Percentiles rank a stretch among this genome's conserved stretches.
These are phyloP conservation scores for Chunga burmeisteri DNA, from an alignment of 2,113 vertebrate species.

Conservation along the genomic window DNA sequence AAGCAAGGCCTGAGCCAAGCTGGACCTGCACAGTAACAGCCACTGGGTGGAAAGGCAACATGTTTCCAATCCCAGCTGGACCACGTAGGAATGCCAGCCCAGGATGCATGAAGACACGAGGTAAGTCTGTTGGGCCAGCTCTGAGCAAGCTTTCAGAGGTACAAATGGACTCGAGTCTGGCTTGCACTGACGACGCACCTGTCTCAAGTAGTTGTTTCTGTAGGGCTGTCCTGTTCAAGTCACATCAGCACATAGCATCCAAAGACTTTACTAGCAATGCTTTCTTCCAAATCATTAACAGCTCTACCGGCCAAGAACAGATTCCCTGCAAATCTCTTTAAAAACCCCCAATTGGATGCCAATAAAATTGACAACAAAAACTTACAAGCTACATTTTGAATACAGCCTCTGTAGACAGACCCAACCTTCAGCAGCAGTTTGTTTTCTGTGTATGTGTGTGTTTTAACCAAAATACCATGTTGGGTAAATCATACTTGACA, in stretches of 20 bases:
- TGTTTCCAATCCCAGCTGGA: accelerated
- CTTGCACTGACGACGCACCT: accelerated
- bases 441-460: not conserved
- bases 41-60: not conserved
- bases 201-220: accelerated
- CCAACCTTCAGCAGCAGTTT: not conserved
- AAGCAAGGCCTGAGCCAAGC: not conserved
- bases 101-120: not conserved
- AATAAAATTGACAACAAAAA: not conserved
- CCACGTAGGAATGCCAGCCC: accelerated
- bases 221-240: not conserved
- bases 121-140: not conserved
- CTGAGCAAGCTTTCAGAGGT: not conserved
- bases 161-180: accelerated
- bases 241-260: accelerated
- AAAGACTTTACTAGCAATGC: too few species aligned
- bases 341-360: not conserved
- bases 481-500: accelerated
- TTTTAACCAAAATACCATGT: accelerated
- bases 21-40: not conserved
- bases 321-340: accelerated
- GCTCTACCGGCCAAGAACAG: not conserved
- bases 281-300: not conserved
- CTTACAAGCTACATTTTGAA: accelerated
- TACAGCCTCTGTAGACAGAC: not conserved